Evolutionary conservation across 2,113 vertebrate species (phyloP).

Genomic region (Asarcornis scutulata): DNA sequence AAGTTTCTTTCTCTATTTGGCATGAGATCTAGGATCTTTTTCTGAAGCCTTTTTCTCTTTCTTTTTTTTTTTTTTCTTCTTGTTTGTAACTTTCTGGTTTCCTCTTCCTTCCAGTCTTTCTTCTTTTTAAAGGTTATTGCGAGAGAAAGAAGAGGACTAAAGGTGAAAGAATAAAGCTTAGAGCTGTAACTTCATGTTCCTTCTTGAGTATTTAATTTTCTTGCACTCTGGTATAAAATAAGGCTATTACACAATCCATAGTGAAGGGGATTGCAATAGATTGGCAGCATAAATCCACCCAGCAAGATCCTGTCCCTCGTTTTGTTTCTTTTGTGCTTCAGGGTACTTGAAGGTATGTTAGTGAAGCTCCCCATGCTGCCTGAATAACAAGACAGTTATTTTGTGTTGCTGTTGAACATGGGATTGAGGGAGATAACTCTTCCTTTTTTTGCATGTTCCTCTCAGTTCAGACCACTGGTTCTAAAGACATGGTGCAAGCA

Average conservation of each 20-base stretch:
- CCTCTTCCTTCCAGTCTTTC: not conserved
- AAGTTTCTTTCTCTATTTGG: not conserved
- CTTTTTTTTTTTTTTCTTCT: not conserved
- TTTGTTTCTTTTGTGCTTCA: not conserved
- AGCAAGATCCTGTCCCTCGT: fast-evolving
- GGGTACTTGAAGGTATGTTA: not conserved
- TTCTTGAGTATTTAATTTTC: constrained; percentile 15
- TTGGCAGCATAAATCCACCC: not conserved
- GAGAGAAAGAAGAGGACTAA: not conserved
- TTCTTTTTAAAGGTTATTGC: not conserved
- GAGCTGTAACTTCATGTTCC: not conserved
- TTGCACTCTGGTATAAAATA: not conserved
- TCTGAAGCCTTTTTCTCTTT: not conserved
- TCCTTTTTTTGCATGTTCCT: not conserved
- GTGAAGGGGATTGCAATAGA: not conserved
- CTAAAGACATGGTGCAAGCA: not conserved
- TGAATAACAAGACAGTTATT: not conserved
- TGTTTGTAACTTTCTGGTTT: not conserved
- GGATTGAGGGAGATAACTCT: not conserved
- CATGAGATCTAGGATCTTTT: not conserved
- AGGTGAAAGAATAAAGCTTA: not conserved
- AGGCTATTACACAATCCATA: not conserved
- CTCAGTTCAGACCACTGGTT: not conserved
- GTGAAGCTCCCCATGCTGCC: not conserved
- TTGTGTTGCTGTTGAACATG: not conserved